Conservation (phyloP, 2,797 vertebrate genomes). For the Mastacembelus armatus region DNA sequence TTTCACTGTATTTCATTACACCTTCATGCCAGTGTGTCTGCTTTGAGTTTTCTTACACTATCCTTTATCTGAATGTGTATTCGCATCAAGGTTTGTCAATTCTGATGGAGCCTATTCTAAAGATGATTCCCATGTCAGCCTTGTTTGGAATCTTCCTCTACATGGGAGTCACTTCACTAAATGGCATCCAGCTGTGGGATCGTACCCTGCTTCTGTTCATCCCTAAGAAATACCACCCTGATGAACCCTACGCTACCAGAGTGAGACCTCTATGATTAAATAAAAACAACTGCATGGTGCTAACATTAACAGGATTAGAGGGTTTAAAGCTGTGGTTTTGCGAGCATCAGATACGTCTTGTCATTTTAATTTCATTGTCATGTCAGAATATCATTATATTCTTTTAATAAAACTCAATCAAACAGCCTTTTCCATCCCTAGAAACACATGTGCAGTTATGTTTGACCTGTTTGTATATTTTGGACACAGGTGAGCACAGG, state of each 20-base stretch:
- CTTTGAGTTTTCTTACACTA: too few species aligned
- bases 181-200: conserved; percentile 95
- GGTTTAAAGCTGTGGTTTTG: background rate
- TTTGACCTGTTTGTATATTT: conserved; percentile 21
- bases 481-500: conserved; percentile 90
- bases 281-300: background rate
- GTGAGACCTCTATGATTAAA: conserved; percentile 73
- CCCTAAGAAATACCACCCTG: conserved; percentile 94
- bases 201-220: conserved; percentile 91
- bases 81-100: conserved; percentile 90
- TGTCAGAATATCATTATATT: too few species aligned
- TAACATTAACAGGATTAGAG: background rate
- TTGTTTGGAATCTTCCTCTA: conserved; percentile 98
- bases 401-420: too few species aligned
- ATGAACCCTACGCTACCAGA: conserved; percentile 87
- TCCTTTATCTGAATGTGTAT: conserved; percentile 12
- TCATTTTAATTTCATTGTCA: too few species aligned
- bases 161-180: conserved; percentile 97
- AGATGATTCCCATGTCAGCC: conserved; percentile 91
- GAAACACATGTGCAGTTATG: background rate
- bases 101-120: conserved; percentile 94
- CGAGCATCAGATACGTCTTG: background rate
- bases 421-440: too few species aligned
- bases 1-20: too few species aligned
- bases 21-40: too few species aligned